phyloP scores from a whole-genome alignment of 2,797 vertebrate species.

The Myotis vivesi region DNA sequence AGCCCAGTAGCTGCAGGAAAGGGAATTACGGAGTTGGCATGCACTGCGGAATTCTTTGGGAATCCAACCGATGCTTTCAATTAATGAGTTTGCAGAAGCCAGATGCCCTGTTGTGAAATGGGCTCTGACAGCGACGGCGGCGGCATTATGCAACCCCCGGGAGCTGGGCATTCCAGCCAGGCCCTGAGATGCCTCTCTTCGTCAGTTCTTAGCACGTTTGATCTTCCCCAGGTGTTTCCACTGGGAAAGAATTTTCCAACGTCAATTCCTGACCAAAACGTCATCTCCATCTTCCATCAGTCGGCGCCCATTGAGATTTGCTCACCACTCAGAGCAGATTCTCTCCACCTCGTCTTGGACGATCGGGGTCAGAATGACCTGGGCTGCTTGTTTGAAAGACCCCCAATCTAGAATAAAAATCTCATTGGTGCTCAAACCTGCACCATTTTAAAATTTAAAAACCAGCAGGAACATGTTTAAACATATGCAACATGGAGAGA shows the following conservation, averaged over 20 bases:
- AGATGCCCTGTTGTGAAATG: background rate
- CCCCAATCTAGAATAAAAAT: background rate
- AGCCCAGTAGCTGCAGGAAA: background rate
- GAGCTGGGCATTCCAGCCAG: background rate
- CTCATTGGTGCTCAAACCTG: background rate
- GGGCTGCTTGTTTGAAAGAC: background rate
- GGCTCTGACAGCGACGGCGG: background rate
- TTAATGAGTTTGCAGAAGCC: slow-evolving; percentile 21
- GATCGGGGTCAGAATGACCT: background rate
- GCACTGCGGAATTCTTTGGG: slow-evolving; percentile 7
- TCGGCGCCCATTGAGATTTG: background rate
- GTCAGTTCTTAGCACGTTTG: background rate
- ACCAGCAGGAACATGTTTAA: background rate
- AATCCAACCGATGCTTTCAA: background rate
- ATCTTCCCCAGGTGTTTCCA: background rate
- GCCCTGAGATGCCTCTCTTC: background rate
- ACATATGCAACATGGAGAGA: background rate
- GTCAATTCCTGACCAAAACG: background rate
- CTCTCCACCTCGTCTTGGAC: background rate
- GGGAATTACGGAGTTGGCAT: background rate
- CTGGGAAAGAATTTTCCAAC: background rate
- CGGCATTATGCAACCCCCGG: background rate
- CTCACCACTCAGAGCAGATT: background rate
- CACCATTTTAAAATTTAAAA: background rate
- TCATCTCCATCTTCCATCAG: background rate